Evolutionary conservation across 1,140 invertebrate species (phyloP), one percentile per base, ranked within the genome.

Genomic region (Rhopalosiphum padi): DNA sequence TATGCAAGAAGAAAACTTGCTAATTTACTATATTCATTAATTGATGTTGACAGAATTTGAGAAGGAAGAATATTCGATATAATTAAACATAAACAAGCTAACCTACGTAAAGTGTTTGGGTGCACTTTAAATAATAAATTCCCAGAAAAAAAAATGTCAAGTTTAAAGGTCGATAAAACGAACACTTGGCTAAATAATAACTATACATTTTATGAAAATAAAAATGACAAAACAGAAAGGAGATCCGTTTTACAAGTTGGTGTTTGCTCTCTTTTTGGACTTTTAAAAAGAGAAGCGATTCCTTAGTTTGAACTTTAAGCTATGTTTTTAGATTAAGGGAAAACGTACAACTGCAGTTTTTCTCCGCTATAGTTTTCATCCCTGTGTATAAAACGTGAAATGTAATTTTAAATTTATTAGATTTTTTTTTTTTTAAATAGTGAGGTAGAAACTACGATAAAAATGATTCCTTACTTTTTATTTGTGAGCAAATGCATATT

Each of bases 21-120:
- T n/a, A 77, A 77, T 77, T 77, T 77, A 6, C n/a, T 77, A 77
- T 77, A 77, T 77, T 77, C n/a, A 77, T 77, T n/a, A 68, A 68
- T 68, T 68, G 60, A 68, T 68, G 60, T n/a, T n/a, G 60, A 5
- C 60, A 77, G 60, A 77, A 77, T 77, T 18, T 77, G 30, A 77
- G 60, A 77, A n/a, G 15, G n/a, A 18, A 77, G 30, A 77, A 77
- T 77, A 77, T n/a, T 30, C 15, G n/a, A 77, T 77, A 18, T 77
- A 77, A 77, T 77, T 68, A 68, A 68, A 15, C 30, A n/a, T 15
- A 68, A 68, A 68, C 0, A 18, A 77, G n/a, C n/a, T 0, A 77
- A 68, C 30, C n/a, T 2, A 1, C 4, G 30, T 6, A 77, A n/a
- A 77, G n/a, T 77, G 30, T 77, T 77, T 77, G 30, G 15, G 3